These are phyloP conservation scores for Gavia stellata DNA, from an alignment of 2,113 vertebrate species.

Conservation along the genomic window DNA sequence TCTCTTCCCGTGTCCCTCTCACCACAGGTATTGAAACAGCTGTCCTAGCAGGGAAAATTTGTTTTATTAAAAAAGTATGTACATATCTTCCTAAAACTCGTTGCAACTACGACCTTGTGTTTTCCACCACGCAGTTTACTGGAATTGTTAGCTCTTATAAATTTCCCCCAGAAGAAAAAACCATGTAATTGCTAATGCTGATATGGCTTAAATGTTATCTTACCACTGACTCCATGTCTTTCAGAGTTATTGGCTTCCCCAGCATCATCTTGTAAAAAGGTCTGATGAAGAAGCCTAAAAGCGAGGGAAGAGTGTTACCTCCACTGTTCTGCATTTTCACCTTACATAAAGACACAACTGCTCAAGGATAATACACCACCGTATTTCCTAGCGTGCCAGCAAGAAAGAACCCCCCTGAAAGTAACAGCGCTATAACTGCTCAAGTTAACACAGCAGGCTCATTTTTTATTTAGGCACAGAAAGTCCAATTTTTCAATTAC, in stretches of 20 bases:
- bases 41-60: neutral
- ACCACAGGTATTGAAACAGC: neutral
- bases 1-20: neutral
- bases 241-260: slow-evolving; percentile 92
- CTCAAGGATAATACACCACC: neutral
- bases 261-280: slow-evolving; percentile 99
- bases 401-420: neutral
- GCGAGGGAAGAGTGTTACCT: neutral
- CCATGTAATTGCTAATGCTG: rapidly evolving
- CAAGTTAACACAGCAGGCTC: neutral
- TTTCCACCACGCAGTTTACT: neutral
- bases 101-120: neutral
- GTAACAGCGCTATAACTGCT: neutral
- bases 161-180: neutral
- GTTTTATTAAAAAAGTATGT: neutral
- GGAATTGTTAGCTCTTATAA: neutral
- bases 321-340: too few relatives aligned
- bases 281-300: slow-evolving; percentile 91
- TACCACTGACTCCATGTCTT: slow-evolving; percentile 98
- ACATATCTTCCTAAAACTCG: neutral
- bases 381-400: neutral
- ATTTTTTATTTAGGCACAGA: neutral
- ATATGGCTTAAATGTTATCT: neutral
- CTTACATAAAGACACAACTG: rapidly evolving
- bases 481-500: neutral